Base-by-base conservation (phyloP, 2,888 invertebrate species). In the Epinotia ramella region DNA sequence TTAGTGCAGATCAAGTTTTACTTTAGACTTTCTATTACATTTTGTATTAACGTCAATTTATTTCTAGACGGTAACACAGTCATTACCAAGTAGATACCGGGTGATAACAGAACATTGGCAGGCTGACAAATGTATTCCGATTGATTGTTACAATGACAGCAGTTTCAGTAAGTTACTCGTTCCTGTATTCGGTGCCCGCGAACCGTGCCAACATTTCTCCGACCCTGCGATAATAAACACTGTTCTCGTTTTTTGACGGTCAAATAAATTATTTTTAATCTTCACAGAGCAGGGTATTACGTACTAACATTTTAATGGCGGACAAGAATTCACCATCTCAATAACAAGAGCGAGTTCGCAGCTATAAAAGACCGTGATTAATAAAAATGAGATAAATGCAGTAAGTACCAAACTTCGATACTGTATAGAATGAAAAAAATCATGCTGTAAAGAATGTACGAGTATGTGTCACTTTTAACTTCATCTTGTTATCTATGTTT, bases 121-220 rank as follows among this genome's bases (percentile, higher is more conserved):
- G 77, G 77, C 79, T 84, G 80, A 85, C 82, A 86, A 84, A 84
- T 82, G 81, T 79, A 79, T 84, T 86, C 84, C 86, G 88, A 89
- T 88, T 87, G 86, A 86, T 85, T 70, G 83, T 79, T 87, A 83
- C 84, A 87, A 84, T 84, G 86, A 81, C 88, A 81, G 81, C 76
- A 80, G 20, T 81, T 81, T 81, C 73, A 70, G 79, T 78, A 75
- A 81, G 80, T 82, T 82, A 83, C 80, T 79, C 78, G 79, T 84
- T 81, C 78, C 80, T 79, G 81, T 84, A 79, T 80, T 84, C 85
- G 87, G 79, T 80, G 79, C 63, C 81, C 77, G 81, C 78, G 80
- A 76, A 73, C 81, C 85, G 88, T 91, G 94, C 94, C 93, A 93
- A 93, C 85, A 91, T 92, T 91, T 91, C 88, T 89, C 81, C 85